Percentiles rank a stretch among this genome's conserved stretches.
Conservation (phyloP, 2,113 vertebrate genomes). For the Rhinoptilus africanus region DNA sequence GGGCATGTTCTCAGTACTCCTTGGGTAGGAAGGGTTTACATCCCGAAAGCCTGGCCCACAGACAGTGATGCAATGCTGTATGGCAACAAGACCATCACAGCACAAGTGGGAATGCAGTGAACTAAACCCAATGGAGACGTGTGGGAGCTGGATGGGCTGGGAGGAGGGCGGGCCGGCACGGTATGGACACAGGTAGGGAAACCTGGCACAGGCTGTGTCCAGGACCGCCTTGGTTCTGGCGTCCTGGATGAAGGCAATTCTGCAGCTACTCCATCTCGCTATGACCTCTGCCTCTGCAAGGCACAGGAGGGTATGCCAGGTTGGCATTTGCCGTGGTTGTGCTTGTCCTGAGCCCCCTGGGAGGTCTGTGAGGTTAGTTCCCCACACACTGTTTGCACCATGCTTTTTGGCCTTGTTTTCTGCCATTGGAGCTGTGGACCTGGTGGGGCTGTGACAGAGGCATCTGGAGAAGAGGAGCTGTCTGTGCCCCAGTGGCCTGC, state of each 20-base stretch:
- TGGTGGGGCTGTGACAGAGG: background rate
- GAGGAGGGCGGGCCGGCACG: rapidly evolving
- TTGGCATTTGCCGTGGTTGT: background rate
- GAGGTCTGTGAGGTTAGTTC: background rate
- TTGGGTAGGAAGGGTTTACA: background rate
- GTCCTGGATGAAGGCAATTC: background rate
- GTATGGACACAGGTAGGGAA: background rate
- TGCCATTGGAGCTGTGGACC: background rate
- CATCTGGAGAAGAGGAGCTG: background rate
- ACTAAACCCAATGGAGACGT: background rate
- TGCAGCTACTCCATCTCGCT: background rate
- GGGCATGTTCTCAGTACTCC: background rate
- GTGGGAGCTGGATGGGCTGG: background rate
- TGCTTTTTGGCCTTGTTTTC: background rate
- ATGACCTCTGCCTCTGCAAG: background rate
- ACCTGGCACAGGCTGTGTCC: background rate
- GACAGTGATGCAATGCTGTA: background rate
- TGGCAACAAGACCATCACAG: background rate
- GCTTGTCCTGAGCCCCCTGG: background rate
- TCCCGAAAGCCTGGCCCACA: background rate
- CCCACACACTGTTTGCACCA: rapidly evolving
- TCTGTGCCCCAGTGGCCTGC: background rate
- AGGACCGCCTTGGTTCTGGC: background rate
- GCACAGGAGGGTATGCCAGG: background rate
- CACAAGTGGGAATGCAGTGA: background rate